Evolutionary conservation across 2,888 invertebrate species (phyloP).

Genomic region (Invenusta paracnida): DNA sequence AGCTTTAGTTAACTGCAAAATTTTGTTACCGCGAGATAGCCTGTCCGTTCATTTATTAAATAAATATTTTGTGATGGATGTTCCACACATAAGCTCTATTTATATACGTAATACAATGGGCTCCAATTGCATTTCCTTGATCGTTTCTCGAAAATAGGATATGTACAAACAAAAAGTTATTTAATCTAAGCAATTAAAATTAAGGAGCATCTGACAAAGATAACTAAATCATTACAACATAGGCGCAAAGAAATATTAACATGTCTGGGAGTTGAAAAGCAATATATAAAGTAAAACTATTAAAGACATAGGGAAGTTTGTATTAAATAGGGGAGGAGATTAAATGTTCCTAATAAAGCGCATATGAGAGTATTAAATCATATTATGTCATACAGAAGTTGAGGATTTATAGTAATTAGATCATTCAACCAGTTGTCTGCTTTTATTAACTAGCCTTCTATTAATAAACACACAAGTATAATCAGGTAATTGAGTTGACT

Average conservation of each 20-base stretch:
- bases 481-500: constrained; percentile 17
- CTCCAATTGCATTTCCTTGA: not conserved
- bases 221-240: not conserved
- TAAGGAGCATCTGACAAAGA: not conserved
- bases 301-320: constrained; percentile 22
- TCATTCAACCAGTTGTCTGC: not conserved
- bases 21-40: not conserved
- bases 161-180: not conserved
- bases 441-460: constrained; percentile 5
- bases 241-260: constrained; percentile 6
- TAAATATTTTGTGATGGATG: not conserved
- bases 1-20: not conserved
- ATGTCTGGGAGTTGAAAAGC: constrained; percentile 12
- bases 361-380: constrained; percentile 2
- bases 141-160: constrained; percentile 7
- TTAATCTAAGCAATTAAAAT: not conserved
- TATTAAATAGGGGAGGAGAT: constrained; percentile 8
- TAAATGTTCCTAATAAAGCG: not conserved
- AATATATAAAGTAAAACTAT: not conserved
- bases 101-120: constrained; percentile 8
- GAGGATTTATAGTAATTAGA: constrained; percentile 2
- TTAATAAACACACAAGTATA: constrained; percentile 21
- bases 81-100: not conserved
- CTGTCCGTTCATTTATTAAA: constrained; percentile 4
- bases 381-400: not conserved